These are phyloP conservation scores for Apogon hyalosoma DNA, from an alignment of 2,797 vertebrate genomes.

Conservation along the genomic window DNA sequence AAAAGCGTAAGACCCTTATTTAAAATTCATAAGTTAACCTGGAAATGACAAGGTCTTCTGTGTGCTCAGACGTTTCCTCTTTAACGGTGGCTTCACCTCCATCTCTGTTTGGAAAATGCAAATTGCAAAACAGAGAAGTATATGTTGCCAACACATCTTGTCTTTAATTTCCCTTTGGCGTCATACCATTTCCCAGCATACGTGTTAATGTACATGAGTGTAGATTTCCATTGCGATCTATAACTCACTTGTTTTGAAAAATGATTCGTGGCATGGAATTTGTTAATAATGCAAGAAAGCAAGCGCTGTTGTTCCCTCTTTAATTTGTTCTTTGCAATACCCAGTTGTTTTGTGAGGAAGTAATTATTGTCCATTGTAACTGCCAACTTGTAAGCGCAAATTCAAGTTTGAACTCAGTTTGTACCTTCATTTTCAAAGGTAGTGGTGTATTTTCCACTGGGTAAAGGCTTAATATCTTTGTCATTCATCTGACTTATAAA, in stretches of 20 bases:
- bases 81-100: constrained; percentile 18
- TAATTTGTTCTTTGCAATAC: neutral
- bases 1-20: constrained; percentile 47
- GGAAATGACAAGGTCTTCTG: constrained; percentile 62
- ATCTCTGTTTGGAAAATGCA: constrained; percentile 28
- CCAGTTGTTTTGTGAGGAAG: neutral
- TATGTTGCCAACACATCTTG: constrained; percentile 1
- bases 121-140: constrained; percentile 14
- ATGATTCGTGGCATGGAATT: neutral
- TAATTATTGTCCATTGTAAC: neutral
- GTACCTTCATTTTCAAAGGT: neutral
- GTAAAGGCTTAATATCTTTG: neutral
- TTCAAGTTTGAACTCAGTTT: neutral
- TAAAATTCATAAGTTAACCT: constrained; percentile 74
- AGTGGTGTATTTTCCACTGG: neutral
- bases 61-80: constrained; percentile 19
- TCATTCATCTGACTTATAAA: constrained; percentile 14
- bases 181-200: neutral
- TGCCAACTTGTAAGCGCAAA: neutral
- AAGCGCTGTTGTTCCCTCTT: neutral
- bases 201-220: neutral
- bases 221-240: constrained; percentile 8
- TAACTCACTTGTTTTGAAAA: constrained; percentile 4
- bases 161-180: constrained; percentile 6
- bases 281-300: constrained; percentile 13